Evolutionary conservation across 2,797 vertebrate species (phyloP).

Genomic region (Pseudochaenichthys georgianus): DNA sequence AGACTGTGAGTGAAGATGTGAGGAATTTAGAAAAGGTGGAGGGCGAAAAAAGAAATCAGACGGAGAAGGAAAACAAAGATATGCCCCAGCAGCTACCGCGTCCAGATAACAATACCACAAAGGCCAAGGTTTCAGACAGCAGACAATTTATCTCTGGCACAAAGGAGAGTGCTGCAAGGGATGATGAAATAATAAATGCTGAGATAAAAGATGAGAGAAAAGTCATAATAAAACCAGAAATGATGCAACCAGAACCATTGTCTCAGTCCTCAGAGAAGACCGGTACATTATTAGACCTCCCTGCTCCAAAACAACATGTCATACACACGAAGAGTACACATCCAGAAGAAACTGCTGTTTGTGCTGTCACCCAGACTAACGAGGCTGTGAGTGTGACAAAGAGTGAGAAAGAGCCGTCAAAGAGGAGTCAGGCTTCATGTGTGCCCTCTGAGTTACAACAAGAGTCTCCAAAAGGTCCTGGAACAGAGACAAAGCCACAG

Average conservation of each 20-base stretch:
- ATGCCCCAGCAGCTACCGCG: conserved; percentile 16
- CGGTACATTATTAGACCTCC: conserved; percentile 5
- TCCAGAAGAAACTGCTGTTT: conserved; percentile 36
- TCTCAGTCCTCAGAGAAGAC: conserved; percentile 15
- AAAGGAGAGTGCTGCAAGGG: conserved; percentile 13
- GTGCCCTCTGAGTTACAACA: conserved; percentile 35
- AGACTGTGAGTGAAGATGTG: conserved; percentile 10
- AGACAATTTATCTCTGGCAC: conserved; percentile 18
- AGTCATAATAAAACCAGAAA: conserved; percentile 33
- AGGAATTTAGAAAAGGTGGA: conserved; percentile 15
- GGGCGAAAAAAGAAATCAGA: conserved; percentile 23
- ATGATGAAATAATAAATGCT: conserved; percentile 24
- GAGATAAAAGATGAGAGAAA: conserved; percentile 29
- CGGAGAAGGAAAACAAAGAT: conserved; percentile 30
- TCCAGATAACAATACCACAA: conserved; percentile 34
- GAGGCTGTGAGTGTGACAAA: conserved; percentile 29
- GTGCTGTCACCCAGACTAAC: conserved; percentile 36
- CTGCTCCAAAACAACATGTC: conserved; percentile 22
- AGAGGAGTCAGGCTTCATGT: conserved; percentile 22
- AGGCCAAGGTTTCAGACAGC: conserved; percentile 11
- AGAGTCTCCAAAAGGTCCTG: conserved; percentile 43
- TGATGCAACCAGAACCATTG: conserved; percentile 13
- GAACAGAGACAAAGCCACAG: conserved; percentile 44
- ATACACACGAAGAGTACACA: not conserved
- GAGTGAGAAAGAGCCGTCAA: conserved; percentile 36